Percentiles rank a stretch among this genome's conserved stretches.
These are phyloP conservation scores for Sinhomidia bicolor DNA, from an alignment of 2,888 invertebrate species.

Conservation along the genomic window DNA sequence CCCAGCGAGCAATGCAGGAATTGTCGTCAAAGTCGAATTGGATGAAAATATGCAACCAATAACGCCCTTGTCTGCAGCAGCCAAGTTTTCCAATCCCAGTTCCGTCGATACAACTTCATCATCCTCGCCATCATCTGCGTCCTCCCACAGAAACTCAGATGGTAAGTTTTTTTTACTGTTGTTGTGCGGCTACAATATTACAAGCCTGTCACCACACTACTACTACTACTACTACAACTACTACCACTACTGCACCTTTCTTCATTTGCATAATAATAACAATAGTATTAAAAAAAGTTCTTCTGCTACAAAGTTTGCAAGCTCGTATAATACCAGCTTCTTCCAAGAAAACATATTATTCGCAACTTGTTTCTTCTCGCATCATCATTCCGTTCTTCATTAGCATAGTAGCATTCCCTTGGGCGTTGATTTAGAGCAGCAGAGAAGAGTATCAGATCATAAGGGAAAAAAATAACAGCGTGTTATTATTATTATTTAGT, in stretches of 20 bases:
- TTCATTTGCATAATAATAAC: conserved; percentile 38
- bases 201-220: background rate
- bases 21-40: conserved; percentile 66
- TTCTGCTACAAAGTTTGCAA: background rate
- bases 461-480: background rate
- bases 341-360: background rate
- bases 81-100: conserved; percentile 67
- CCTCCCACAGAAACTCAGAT: conserved; percentile 67
- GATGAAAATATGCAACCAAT: conserved; percentile 55
- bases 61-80: background rate
- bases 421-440: conserved; percentile 50
- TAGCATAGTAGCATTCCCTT: conserved; percentile 33
- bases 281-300: background rate
- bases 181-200: too few relatives aligned
- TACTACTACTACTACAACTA: too few relatives aligned
- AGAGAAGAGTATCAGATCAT: too few relatives aligned
- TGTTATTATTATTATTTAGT: background rate
- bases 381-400: conserved; percentile 32
- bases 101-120: conserved; percentile 68
- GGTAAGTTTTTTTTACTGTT: conserved; percentile 55
- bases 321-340: background rate
- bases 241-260: background rate
- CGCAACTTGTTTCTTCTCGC: background rate
- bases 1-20: background rate
- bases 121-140: conserved; percentile 55